Evolutionary conservation across 1,140 invertebrate genomes (phyloP), one percentile per base, ranked within the genome.

Genomic region (Amyelois transitella): DNA sequence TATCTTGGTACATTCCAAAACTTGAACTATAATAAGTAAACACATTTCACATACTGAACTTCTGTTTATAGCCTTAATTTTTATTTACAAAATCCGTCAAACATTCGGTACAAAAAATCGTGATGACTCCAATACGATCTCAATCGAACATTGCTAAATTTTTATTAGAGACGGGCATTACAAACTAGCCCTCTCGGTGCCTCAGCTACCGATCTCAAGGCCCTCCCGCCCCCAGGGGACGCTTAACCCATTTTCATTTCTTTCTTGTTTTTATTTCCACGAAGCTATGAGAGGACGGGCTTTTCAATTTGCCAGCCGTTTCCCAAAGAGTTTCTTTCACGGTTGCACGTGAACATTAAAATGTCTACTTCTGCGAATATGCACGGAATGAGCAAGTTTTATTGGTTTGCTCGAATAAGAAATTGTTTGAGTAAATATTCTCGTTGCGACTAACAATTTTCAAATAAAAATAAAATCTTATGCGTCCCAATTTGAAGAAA

Each of bases 241-340:
- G 68, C 73, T 84, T 84, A 81, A 81, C 78, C 78, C 75, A 84
- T 81, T 80, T 81, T 74, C 75, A 69, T 77, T 77, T 82, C 66
- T 59, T 66, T 63, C 69, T 64, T 75, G 65, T 79, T 81, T 84
- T 81, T 84, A 80, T 84, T 78, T 69, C 66, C 62, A 61, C 60
- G 56, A 55, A 53, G 62, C 69, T 67, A 66, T 67, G 65, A 66
- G 66, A 56, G 65, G 53, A 44, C 24, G 12, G 20, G 48, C 52
- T 18, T 58, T 48, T 20, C 51, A 43, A 58, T 58, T 52, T 32
- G 22, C 44, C n/a, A 38, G 32, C 17, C 22, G 3, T 8, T 24
- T 38, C 17, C 12, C 32, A 38, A 38, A 38, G 32, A 14, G 32
- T 38, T 38, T 14, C 32, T 38, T 38, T 38, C 32, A 38, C 32